Evolutionary conservation across 2,113 vertebrate genomes (phyloP).

Genomic region (Martes martes): DNA sequence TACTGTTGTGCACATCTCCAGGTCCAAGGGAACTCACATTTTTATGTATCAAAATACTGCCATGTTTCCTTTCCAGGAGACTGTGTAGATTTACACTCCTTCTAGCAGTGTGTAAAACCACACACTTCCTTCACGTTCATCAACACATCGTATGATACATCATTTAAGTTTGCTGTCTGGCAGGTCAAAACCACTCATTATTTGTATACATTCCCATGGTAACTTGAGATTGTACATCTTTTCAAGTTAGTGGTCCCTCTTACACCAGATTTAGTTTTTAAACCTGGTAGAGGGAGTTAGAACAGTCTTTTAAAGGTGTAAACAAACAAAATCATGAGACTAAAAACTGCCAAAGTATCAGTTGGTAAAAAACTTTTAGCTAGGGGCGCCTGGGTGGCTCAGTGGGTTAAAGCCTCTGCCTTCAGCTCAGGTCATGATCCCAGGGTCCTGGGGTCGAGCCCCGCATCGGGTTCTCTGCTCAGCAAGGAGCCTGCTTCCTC

Average conservation of each 20-base stretch:
- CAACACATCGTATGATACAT: neutral
- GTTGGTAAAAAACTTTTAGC: neutral
- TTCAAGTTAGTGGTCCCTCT: neutral
- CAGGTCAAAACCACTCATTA: neutral
- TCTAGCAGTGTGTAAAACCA: neutral
- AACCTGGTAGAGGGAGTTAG: neutral
- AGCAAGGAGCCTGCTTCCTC: no score
- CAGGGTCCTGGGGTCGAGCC: no score
- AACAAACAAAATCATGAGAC: neutral
- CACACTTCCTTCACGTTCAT: neutral
- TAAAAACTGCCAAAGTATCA: neutral
- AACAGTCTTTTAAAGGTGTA: neutral
- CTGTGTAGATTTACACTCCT: neutral
- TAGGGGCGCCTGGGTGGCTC: neutral
- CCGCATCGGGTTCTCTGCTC: no score
- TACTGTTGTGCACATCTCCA: neutral
- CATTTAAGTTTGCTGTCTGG: neutral
- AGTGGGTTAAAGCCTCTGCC: no score
- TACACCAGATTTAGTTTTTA: neutral
- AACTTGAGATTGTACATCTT: neutral
- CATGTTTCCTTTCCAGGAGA: neutral
- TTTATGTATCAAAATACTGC: neutral
- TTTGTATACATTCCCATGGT: neutral
- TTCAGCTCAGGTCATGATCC: no score
- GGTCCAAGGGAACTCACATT: neutral